Conservation (phyloP, 2,888 invertebrate species). For the Ornithoptera alexandrae region DNA sequence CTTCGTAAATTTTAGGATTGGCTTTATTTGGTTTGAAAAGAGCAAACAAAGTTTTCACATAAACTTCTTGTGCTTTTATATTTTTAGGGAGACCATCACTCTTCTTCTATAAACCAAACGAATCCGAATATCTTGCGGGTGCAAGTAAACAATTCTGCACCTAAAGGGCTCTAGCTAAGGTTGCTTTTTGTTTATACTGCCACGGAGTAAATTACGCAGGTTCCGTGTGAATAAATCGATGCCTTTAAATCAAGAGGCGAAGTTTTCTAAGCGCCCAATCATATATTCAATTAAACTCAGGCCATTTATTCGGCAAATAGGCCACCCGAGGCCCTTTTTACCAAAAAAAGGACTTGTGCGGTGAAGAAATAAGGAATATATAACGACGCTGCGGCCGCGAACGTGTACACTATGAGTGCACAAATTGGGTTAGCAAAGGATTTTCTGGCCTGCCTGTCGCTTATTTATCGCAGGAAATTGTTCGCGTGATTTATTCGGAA, state of each 20-base stretch:
- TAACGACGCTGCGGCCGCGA: conserved; percentile 17
- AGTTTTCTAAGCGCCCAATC: conserved; percentile 31
- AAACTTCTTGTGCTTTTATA: conserved; percentile 25
- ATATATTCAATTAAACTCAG: conserved; percentile 31
- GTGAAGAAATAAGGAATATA: conserved; percentile 27
- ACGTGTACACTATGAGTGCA: conserved; percentile 2
- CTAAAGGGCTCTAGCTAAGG: background rate
- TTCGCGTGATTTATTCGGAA: background rate
- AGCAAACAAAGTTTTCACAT: conserved; percentile 20
- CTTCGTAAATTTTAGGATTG: background rate
- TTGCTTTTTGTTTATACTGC: conserved; percentile 7
- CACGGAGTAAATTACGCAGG: conserved; percentile 25
- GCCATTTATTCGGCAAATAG: conserved; percentile 30
- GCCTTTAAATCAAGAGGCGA: conserved; percentile 30
- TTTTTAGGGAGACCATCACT: conserved; percentile 28
- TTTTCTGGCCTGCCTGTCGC: conserved; percentile 9
- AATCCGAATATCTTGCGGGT: conserved; percentile 5
- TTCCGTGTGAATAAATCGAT: conserved; percentile 31
- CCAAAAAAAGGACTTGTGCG: conserved; percentile 26
- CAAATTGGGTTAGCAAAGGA: conserved; percentile 15
- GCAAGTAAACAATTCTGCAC: conserved; percentile 5
- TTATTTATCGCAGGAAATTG: conserved; percentile 17
- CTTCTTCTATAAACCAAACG: conserved; percentile 25
- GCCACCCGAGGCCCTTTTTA: conserved; percentile 24
- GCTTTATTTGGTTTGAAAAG: conserved; percentile 18